phyloP scores from a whole-genome alignment of 2,797 vertebrate genomes.

The Cyclopterus lumpus region DNA sequence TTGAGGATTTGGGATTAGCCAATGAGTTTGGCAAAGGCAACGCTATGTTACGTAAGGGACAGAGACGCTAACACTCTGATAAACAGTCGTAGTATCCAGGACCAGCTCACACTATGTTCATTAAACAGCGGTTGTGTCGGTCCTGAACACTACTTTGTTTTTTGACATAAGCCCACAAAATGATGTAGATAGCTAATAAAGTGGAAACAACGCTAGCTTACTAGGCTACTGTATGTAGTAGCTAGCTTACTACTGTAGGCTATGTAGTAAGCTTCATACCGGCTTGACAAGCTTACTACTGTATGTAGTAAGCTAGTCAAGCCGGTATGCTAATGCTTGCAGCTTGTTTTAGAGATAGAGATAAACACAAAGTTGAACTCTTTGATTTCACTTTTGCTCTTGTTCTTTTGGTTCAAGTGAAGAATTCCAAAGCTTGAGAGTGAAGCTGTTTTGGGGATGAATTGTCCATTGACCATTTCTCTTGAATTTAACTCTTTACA shows the following conservation, averaged over 20 bases:
- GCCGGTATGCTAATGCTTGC: background rate
- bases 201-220: background rate
- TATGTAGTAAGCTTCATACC: too few species aligned
- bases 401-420: background rate
- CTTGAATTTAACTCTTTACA: constrained; percentile 16
- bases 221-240: background rate
- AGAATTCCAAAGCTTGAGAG: background rate
- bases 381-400: background rate
- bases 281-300: too few species aligned
- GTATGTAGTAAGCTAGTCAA: background rate
- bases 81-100: background rate
- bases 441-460: background rate
- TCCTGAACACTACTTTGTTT: background rate
- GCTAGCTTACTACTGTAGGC: too few species aligned
- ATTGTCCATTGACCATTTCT: background rate
- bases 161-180: background rate
- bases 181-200: background rate
- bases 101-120: background rate
- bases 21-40: background rate
- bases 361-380: background rate
- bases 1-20: background rate
- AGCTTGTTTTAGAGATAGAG: background rate
- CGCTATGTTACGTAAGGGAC: background rate
- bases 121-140: background rate
- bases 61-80: background rate